These are phyloP conservation scores for Tetranychus truncatus DNA, from an alignment of 2,888 invertebrate genomes.

Conservation along the genomic window DNA sequence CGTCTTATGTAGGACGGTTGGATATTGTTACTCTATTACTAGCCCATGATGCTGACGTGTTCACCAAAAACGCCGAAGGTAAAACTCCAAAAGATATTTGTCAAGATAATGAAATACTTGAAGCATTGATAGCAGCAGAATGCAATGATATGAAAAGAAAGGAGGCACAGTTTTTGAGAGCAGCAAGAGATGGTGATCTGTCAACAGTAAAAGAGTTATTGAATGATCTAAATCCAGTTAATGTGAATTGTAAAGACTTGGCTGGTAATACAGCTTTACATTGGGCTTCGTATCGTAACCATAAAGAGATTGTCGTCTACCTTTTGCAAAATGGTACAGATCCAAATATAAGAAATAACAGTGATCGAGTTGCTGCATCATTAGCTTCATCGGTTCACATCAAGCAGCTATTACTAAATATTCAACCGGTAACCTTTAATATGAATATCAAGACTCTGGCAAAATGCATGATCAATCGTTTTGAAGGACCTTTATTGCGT, in stretches of 20 bases:
- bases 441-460: slow-evolving; percentile 13
- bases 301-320: slow-evolving; percentile 44
- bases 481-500: slow-evolving; percentile 47
- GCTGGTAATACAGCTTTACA: slow-evolving; percentile 49
- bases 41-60: slow-evolving; percentile 44
- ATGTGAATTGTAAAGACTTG: slow-evolving; percentile 45
- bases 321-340: slow-evolving; percentile 45
- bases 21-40: slow-evolving; percentile 45
- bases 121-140: slow-evolving; percentile 41
- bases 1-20: slow-evolving; percentile 49
- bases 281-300: slow-evolving; percentile 46
- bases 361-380: slow-evolving; percentile 45
- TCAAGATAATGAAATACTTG: slow-evolving; percentile 40
- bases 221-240: slow-evolving; percentile 37
- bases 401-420: slow-evolving; percentile 43
- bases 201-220: slow-evolving; percentile 37
- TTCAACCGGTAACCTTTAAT: slow-evolving; percentile 38
- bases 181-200: slow-evolving; percentile 44
- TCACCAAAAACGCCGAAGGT: slow-evolving; percentile 47
- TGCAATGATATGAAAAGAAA: slow-evolving; percentile 40
- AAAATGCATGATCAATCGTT: slow-evolving; percentile 32
- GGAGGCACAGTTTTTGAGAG: slow-evolving; percentile 42
- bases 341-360: slow-evolving; percentile 42
- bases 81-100: slow-evolving; percentile 42
- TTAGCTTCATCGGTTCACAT: slow-evolving; percentile 44